Percentiles rank a stretch among this genome's conserved stretches.
Evolutionary conservation across 2,797 vertebrate species (phyloP).

Genomic region (Cirrhinus molitorella): DNA sequence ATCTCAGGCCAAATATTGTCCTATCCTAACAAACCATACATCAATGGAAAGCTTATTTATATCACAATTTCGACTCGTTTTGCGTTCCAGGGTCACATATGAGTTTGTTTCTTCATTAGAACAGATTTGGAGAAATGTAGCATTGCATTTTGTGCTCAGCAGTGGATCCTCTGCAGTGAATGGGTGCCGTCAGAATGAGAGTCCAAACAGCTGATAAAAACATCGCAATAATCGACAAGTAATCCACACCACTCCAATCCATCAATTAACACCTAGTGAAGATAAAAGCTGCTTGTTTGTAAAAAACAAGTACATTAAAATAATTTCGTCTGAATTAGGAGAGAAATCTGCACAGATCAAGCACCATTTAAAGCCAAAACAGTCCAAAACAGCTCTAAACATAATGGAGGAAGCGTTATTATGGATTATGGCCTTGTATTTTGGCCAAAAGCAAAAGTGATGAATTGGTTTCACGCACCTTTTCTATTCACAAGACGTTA

Average conservation of each 20-base stretch:
- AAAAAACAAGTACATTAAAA: not conserved
- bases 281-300: not conserved
- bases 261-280: not conserved
- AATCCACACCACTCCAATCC: not conserved
- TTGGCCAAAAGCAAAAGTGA: too few relatives aligned
- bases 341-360: not conserved
- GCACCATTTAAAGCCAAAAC: not conserved
- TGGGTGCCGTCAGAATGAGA: not conserved
- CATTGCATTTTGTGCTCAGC: not conserved
- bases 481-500: not conserved
- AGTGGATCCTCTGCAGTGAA: not conserved
- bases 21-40: too few relatives aligned
- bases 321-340: not conserved
- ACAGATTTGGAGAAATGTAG: not conserved
- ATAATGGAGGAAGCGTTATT: not conserved
- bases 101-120: not conserved
- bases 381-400: not conserved
- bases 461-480: too few relatives aligned
- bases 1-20: too few relatives aligned
- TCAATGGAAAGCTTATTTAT: too few relatives aligned
- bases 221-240: not conserved
- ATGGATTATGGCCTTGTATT: too few relatives aligned
- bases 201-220: not conserved
- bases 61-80: too few relatives aligned
- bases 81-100: too few relatives aligned